These are phyloP conservation scores for Megalonaias nervosa DNA, from an alignment of 1,140 invertebrate species.

Conservation along the genomic window DNA sequence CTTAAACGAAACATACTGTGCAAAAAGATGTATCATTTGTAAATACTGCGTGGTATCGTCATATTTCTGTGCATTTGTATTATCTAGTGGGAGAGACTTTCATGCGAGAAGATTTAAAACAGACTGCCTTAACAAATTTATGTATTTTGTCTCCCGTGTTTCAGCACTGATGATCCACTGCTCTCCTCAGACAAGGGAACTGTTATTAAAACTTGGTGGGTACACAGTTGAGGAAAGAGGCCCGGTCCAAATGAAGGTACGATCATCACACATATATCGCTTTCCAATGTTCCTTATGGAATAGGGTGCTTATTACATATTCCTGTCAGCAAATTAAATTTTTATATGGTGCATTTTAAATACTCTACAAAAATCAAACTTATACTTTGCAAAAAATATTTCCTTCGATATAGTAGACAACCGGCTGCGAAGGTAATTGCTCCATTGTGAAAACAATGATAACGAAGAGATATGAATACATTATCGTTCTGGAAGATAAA, in stretches of 20 bases:
- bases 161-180: constrained; percentile 89
- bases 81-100: not conserved
- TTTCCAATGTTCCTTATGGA: not conserved
- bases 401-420: not conserved
- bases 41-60: not conserved
- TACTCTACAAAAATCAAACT: not conserved
- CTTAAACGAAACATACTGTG: not conserved
- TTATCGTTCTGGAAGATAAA: too few relatives aligned
- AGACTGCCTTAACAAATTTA: not conserved
- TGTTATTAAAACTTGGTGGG: constrained; percentile 85
- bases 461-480: too few relatives aligned
- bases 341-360: not conserved
- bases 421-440: not conserved
- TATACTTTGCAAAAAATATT: not conserved
- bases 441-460: not conserved
- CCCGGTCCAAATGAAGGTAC: constrained; percentile 87
- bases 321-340: not conserved
- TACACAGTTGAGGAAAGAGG: constrained; percentile 88
- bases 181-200: constrained; percentile 79
- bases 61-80: not conserved
- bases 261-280: not conserved
- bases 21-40: not conserved
- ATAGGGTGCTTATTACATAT: not conserved
- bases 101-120: not conserved
- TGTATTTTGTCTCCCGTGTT: constrained; percentile 34